These are phyloP conservation scores for Macrotis lagotis DNA, from an alignment of 2,113 vertebrate genomes.

Conservation along the genomic window DNA sequence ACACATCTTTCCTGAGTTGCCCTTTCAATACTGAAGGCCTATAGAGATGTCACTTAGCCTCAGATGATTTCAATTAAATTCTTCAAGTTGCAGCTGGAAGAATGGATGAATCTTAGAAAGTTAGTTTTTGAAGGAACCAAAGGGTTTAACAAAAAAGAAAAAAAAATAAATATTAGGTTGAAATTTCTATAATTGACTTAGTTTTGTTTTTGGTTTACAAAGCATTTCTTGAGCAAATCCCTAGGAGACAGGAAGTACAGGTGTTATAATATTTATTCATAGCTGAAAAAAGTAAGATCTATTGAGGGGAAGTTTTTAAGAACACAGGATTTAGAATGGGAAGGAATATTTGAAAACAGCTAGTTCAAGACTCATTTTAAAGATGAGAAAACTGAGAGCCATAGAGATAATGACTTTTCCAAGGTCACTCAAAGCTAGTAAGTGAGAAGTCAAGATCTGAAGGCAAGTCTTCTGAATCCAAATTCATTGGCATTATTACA, in stretches of 20 bases:
- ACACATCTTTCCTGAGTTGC: background rate
- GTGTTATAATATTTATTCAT: background rate
- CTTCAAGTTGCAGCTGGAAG: background rate
- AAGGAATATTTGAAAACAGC: background rate
- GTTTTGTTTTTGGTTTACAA: background rate
- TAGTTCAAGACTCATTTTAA: background rate
- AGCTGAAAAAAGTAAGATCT: background rate
- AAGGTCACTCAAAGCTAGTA: background rate
- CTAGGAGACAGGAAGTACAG: background rate
- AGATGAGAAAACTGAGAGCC: background rate
- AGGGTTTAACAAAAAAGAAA: slow-evolving; percentile 16
- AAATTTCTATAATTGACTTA: background rate
- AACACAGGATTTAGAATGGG: background rate
- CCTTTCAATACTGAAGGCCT: slow-evolving; percentile 9
- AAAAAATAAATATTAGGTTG: slow-evolving; percentile 36
- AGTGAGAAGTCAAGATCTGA: background rate
- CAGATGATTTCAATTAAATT: slow-evolving; percentile 19
- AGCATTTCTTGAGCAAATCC: background rate
- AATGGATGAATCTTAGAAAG: slow-evolving; percentile 25
- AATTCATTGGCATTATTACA: background rate
- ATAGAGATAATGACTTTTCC: background rate
- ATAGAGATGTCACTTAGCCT: background rate
- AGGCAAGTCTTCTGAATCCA: background rate
- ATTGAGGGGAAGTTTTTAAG: background rate
- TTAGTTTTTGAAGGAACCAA: slow-evolving; percentile 43